Conservation (phyloP, 1,140 invertebrate species). For the Solenopsis invicta region DNA sequence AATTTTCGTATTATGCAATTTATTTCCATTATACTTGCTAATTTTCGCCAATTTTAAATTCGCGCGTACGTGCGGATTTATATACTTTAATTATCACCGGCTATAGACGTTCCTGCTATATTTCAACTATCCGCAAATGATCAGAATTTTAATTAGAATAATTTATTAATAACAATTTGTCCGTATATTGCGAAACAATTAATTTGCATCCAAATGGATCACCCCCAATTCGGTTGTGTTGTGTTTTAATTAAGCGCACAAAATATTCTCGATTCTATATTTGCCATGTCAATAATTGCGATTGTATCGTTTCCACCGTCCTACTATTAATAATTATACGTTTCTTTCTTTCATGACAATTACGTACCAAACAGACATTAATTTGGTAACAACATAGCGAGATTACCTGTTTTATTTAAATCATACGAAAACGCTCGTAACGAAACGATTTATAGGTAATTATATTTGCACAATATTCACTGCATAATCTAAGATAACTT, state of each 20-base stretch:
- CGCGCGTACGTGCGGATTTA: conserved; percentile 35
- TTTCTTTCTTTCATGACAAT: conserved; percentile 48
- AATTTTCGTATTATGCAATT: conserved; percentile 54
- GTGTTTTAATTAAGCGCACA: conserved; percentile 64
- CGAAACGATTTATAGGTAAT: conserved; percentile 12
- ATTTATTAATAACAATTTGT: conserved; percentile 65
- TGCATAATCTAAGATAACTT: background rate
- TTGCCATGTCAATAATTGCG: conserved; percentile 62
- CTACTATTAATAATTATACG: conserved; percentile 55
- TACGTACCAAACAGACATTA: conserved; percentile 33
- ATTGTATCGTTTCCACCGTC: conserved; percentile 50
- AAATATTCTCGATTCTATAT: conserved; percentile 64
- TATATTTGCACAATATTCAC: background rate
- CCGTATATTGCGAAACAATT: conserved; percentile 64
- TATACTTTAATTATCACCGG: conserved; percentile 53
- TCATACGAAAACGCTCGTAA: background rate
- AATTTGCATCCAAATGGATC: conserved; percentile 62
- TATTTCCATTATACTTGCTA: conserved; percentile 59
- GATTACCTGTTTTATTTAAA: conserved; percentile 42
- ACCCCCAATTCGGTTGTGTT: conserved; percentile 49
- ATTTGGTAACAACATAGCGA: conserved; percentile 23
- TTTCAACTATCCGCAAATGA: conserved; percentile 60
- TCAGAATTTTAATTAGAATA: conserved; percentile 66
- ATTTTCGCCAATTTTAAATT: conserved; percentile 49
- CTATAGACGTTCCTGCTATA: conserved; percentile 53